phyloP scores from a whole-genome alignment of 2,888 invertebrate genomes.

The Euplagia quadripunctaria region DNA sequence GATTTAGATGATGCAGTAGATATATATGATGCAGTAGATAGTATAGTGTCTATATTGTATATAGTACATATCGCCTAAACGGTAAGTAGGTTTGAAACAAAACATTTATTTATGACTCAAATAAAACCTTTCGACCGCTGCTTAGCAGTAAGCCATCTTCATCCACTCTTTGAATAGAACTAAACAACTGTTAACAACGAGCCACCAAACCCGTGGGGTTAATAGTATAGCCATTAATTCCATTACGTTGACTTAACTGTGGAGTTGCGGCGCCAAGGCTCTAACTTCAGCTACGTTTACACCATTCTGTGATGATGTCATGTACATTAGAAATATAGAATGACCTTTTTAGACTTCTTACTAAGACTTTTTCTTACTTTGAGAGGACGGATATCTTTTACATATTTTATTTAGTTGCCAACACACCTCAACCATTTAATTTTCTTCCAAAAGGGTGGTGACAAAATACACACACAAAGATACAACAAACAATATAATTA shows the following conservation, averaged over 20 bases:
- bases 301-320: constrained; percentile 28
- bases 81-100: background rate
- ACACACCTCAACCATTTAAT: too few relatives aligned
- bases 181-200: constrained; percentile 20
- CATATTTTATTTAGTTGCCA: too few relatives aligned
- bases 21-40: background rate
- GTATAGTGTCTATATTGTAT: background rate
- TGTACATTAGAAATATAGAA: background rate
- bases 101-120: background rate
- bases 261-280: constrained; percentile 36
- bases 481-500: too few relatives aligned
- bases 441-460: too few relatives aligned
- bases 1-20: too few relatives aligned
- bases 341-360: too few relatives aligned
- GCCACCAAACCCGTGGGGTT: constrained; percentile 29
- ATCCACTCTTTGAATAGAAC: constrained; percentile 24
- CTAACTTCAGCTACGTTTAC: constrained; percentile 32
- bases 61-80: background rate
- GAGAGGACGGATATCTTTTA: too few relatives aligned
- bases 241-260: constrained; percentile 45
- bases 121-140: constrained; percentile 2
- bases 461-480: too few relatives aligned
- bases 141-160: constrained; percentile 9
- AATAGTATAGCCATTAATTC: constrained; percentile 52
- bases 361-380: too few relatives aligned